phyloP scores from a whole-genome alignment of 1,140 invertebrate species.

The Cepaea nemoralis region DNA sequence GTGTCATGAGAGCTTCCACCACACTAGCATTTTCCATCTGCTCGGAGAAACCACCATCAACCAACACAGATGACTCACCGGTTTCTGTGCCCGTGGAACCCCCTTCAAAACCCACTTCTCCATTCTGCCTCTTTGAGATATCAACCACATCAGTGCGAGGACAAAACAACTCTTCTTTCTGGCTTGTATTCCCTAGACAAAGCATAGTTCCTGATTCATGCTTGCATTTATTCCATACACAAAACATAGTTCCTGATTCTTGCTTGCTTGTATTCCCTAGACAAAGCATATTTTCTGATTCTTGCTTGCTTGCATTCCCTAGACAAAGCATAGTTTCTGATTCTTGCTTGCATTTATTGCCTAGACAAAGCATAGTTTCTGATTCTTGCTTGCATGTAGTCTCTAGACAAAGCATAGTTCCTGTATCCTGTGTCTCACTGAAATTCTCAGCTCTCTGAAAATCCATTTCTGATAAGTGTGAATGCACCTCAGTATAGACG shows the following conservation, averaged over 20 bases:
- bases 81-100: not conserved
- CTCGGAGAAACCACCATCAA: not conserved
- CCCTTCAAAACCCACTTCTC: not conserved
- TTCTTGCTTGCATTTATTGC: not conserved
- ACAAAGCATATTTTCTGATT: not conserved
- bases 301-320: not conserved
- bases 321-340: not conserved
- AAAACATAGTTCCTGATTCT: not conserved
- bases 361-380: not conserved
- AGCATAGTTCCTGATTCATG: not conserved
- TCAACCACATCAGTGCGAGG: not conserved
- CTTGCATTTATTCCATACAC: not conserved
- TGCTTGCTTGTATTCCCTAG: not conserved
- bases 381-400: not conserved
- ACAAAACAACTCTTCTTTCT: not conserved
- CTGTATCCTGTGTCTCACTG: not conserved
- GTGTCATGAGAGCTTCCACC: not conserved
- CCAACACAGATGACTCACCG: not conserved
- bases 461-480: not conserved
- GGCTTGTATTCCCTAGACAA: not conserved
- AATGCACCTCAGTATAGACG: not conserved
- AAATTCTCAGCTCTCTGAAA: constrained; percentile 1
- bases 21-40: not conserved
- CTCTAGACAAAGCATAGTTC: not conserved
- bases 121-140: not conserved